Percentiles rank a stretch among this genome's conserved stretches.
Conservation (phyloP, 2,888 invertebrate species). For the Cosmorhoe ocellata region DNA sequence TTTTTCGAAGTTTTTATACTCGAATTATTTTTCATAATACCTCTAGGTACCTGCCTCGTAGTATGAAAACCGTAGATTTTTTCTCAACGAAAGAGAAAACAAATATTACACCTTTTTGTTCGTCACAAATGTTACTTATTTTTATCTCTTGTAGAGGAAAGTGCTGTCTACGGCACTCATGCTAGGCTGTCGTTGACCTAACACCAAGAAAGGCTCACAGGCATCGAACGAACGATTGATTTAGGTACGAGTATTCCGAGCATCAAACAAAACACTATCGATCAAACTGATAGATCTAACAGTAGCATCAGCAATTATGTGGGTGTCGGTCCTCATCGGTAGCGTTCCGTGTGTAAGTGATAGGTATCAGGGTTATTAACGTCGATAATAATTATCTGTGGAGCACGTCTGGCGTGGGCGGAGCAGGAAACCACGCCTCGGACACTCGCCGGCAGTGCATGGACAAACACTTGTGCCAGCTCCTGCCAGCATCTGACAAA, state of each 20-base stretch:
- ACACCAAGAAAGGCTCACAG: too few relatives aligned
- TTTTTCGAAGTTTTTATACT: background rate
- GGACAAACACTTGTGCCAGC: constrained; percentile 18
- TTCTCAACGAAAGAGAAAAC: too few relatives aligned
- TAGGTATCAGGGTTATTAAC: constrained; percentile 36
- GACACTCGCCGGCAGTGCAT: constrained; percentile 7
- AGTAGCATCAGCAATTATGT: constrained; percentile 31
- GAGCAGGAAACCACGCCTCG: constrained; percentile 33
- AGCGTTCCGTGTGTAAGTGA: constrained; percentile 32
- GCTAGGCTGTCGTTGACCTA: too few relatives aligned
- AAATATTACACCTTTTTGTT: too few relatives aligned
- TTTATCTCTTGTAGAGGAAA: too few relatives aligned
- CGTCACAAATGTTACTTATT: too few relatives aligned
- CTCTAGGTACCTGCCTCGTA: too few relatives aligned
- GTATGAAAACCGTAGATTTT: too few relatives aligned
- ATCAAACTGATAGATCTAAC: constrained; percentile 26
- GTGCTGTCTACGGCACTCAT: too few relatives aligned
- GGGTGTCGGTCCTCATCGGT: constrained; percentile 25
- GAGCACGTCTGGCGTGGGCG: constrained; percentile 29
- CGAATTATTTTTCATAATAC: too few relatives aligned
- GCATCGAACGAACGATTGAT: too few relatives aligned
- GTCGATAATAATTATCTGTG: constrained; percentile 35
- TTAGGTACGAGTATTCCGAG: background rate
- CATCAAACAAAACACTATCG: constrained; percentile 13
- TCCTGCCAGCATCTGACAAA: constrained; percentile 1